These are phyloP conservation scores for Rhyacichthys aspro DNA, from an alignment of 2,797 vertebrate genomes.

Conservation along the genomic window DNA sequence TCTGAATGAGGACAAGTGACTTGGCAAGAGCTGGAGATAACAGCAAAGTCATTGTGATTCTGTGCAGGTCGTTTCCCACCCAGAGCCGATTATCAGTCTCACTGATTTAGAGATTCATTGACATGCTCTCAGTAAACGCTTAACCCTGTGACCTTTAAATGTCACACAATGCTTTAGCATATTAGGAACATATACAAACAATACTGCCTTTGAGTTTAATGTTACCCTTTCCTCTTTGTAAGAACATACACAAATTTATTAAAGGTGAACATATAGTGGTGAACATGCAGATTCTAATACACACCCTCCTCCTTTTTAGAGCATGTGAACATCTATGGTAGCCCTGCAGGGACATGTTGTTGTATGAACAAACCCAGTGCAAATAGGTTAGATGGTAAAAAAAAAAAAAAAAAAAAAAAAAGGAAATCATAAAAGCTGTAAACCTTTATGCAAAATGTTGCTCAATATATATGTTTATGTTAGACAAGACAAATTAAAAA, in stretches of 20 bases:
- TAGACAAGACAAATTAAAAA: too few relatives aligned
- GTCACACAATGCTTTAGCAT: slow-evolving; percentile 10
- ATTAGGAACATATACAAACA: slow-evolving; percentile 15
- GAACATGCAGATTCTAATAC: not conserved
- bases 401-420: too few relatives aligned
- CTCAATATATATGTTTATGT: too few relatives aligned
- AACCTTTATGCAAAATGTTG: too few relatives aligned
- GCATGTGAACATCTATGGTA: too few relatives aligned
- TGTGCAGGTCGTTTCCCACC: slow-evolving; percentile 59
- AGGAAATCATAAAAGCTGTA: too few relatives aligned
- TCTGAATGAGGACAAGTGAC: slow-evolving; percentile 30
- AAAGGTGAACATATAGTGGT: slow-evolving; percentile 6
- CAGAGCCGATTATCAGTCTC: slow-evolving; percentile 52
- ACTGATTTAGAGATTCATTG: slow-evolving; percentile 52
- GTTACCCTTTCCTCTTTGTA: not conserved
- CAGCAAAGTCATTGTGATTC: slow-evolving; percentile 62
- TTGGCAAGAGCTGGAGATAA: slow-evolving; percentile 52
- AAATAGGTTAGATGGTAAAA: too few relatives aligned
- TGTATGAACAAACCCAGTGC: too few relatives aligned
- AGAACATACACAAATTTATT: slow-evolving; percentile 17
- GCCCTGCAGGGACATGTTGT: too few relatives aligned
- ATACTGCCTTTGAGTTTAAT: slow-evolving; percentile 6
- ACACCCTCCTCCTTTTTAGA: too few relatives aligned
- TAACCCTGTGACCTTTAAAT: slow-evolving; percentile 16
- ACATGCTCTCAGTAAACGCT: slow-evolving; percentile 34